Evolutionary conservation across 2,888 invertebrate genomes (phyloP).

Genomic region (Ecliptopera silaceata): DNA sequence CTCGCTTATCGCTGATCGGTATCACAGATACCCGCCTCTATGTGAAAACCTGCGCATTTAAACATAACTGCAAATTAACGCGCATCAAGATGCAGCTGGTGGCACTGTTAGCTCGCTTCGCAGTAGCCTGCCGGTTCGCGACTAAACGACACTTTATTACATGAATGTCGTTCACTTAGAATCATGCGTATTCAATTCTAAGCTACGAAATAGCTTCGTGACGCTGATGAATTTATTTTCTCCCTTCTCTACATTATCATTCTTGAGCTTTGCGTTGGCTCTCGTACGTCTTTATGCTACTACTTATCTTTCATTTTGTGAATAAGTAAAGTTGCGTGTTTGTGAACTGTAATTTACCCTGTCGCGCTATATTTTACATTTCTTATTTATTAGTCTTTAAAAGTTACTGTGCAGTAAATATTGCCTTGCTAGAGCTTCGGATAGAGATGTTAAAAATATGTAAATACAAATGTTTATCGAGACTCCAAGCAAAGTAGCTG

Average conservation of each 20-base stretch:
- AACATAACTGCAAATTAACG: slow-evolving; percentile 40
- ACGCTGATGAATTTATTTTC: slow-evolving; percentile 21
- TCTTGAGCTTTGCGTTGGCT: slow-evolving; percentile 16
- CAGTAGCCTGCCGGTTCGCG: slow-evolving; percentile 14
- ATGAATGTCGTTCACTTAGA: slow-evolving; percentile 21
- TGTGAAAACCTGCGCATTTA: slow-evolving; percentile 34
- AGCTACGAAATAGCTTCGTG: slow-evolving; percentile 23
- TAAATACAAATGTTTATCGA: slow-evolving; percentile 9
- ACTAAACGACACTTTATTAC: slow-evolving; percentile 22
- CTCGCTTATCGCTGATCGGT: slow-evolving; percentile 48
- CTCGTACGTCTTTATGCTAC: slow-evolving; percentile 24
- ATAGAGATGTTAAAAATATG: slow-evolving; percentile 22
- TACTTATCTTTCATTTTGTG: slow-evolving; percentile 33
- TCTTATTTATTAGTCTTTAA: slow-evolving; percentile 41
- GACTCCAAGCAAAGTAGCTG: no score
- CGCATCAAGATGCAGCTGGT: slow-evolving; percentile 30
- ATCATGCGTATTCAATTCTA: slow-evolving; percentile 26
- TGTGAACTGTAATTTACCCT: slow-evolving; percentile 43
- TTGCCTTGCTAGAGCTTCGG: slow-evolving; percentile 36
- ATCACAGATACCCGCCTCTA: slow-evolving; percentile 40
- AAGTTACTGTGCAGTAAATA: slow-evolving; percentile 49
- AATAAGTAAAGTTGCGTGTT: slow-evolving; percentile 43
- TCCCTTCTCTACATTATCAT: slow-evolving; percentile 24
- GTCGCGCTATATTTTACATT: slow-evolving; percentile 37
- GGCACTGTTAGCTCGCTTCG: slow-evolving; percentile 18